phyloP scores from a whole-genome alignment of 2,888 invertebrate genomes.

The Lithophane ornitopus region DNA sequence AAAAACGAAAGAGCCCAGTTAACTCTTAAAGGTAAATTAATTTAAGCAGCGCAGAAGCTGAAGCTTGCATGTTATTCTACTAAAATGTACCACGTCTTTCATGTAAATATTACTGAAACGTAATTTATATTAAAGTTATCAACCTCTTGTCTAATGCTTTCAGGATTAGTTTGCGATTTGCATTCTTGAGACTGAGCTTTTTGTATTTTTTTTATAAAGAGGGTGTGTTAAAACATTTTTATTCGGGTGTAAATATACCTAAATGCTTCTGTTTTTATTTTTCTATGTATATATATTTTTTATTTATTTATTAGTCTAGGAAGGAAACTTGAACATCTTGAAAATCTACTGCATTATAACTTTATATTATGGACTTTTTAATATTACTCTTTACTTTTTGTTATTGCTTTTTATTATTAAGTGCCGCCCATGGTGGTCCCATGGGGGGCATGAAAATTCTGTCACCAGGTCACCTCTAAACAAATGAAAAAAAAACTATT shows the following conservation, averaged over 20 bases:
- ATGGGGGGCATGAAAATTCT: no score
- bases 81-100: constrained; percentile 61
- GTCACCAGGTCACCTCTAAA: no score
- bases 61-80: constrained; percentile 64
- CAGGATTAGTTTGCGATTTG: constrained; percentile 45
- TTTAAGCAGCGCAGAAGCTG: constrained; percentile 56
- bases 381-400: background rate
- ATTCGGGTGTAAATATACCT: constrained; percentile 8
- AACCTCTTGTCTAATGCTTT: constrained; percentile 54
- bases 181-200: constrained; percentile 23
- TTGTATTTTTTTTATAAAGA: constrained; percentile 1
- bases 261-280: background rate
- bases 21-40: constrained; percentile 67
- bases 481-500: no score
- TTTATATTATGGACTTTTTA: background rate
- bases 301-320: no score
- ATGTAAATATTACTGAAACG: constrained; percentile 65
- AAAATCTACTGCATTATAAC: no score
- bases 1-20: constrained; percentile 56
- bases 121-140: constrained; percentile 62
- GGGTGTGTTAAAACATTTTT: background rate
- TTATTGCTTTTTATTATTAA: no score
- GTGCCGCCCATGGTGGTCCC: no score
- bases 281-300: no score
- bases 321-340: no score